Evolutionary conservation across 2,888 invertebrate species (phyloP).

Genomic region (Hirtodrosophila cameraria): DNA sequence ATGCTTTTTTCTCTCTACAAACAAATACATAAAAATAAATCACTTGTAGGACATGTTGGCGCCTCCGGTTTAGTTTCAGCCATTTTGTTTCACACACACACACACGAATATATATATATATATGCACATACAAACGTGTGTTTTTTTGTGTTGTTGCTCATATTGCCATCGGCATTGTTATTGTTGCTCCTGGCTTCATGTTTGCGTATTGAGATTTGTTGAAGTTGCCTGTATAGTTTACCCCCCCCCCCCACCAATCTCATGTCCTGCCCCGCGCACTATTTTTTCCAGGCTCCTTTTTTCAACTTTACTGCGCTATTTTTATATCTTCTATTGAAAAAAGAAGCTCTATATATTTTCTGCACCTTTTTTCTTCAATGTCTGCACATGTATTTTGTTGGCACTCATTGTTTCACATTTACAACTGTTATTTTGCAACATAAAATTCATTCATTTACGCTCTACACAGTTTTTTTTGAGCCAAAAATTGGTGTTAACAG

Average conservation of each 20-base stretch:
- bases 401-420: constrained; percentile 28
- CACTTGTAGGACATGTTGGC: constrained; percentile 83
- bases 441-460: constrained; percentile 41
- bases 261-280: neutral
- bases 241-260: neutral
- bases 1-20: constrained; percentile 58
- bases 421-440: constrained; percentile 21
- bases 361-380: constrained; percentile 41
- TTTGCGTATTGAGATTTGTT: constrained; percentile 72
- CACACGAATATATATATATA: constrained; percentile 8
- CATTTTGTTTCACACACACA: constrained; percentile 44
- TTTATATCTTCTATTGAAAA: constrained; percentile 41
- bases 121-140: constrained; percentile 15
- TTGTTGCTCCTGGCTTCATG: constrained; percentile 53
- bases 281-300: constrained; percentile 13
- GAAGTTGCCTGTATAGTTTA: constrained; percentile 62
- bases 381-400: constrained; percentile 25
- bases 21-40: constrained; percentile 82
- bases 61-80: constrained; percentile 78
- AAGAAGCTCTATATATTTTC: constrained; percentile 2
- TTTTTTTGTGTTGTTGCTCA: constrained; percentile 26
- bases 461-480: constrained; percentile 13
- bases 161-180: constrained; percentile 43
- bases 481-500: constrained; percentile 30
- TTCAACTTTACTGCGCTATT: constrained; percentile 42